Base-by-base conservation (phyloP, 2,888 invertebrate species). In the Anoplius nigerrimus region DNA sequence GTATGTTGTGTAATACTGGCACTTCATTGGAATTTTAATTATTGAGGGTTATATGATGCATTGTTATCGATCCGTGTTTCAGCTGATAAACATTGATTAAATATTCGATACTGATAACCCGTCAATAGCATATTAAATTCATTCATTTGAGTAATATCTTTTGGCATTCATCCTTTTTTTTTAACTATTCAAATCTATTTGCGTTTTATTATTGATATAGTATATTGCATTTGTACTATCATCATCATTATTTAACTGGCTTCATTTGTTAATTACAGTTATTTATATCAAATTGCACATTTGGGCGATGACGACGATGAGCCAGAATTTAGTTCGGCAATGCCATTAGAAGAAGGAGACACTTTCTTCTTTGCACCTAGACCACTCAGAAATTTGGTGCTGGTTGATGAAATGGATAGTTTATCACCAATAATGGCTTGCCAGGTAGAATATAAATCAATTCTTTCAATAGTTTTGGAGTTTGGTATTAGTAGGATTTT, bases 221-320 rank as follows among this genome's bases (percentile, higher is more conserved):
- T 13, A 52, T 18, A 3, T 3, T 18, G 2, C 5, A 24, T 24
- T 24, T 24, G 24, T 24, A 4, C 6, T 2, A 24, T 24, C 24
- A 24, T 8, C n/a, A 48, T 6, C 1, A 2, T 48, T 48, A 16
- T n/a, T 48, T n/a, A 16, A 15, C 45, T 11, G 2, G 6, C 6
- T 24, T 24, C 24, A 24, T 24, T 24, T 24, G n/a, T 45, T 27
- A 18, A 16, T 76, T 92, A 5, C 88, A 98, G 98, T 88, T 98
- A 97, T 86, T 89, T 99, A 18, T 99, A 99, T 87, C 99, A 99
- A 92, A 99, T 99, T 86, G 98, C 99, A n/a, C 98, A 98, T 90
- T 91, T 99, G 81, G 99, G 99, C 48, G 99, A 99, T 90, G 98
- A 99, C 86, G 99, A 99, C 88, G 99, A 98, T 88, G 99, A 99